Evolutionary conservation across 2,113 vertebrate genomes (phyloP).

Genomic region (Climacteris rufus): DNA sequence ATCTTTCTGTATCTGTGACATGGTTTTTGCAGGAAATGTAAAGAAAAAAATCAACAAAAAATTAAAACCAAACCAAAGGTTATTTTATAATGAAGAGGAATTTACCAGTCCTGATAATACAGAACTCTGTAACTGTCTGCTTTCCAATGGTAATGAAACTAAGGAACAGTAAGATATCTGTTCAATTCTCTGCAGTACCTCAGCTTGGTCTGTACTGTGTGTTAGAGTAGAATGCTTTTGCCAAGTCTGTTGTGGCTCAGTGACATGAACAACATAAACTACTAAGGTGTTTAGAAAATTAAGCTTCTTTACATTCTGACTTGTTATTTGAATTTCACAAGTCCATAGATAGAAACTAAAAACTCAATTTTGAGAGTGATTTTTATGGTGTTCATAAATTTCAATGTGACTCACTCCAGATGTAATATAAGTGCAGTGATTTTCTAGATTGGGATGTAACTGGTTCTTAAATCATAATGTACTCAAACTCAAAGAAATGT

Average conservation of each 20-base stretch:
- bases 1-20: not conserved
- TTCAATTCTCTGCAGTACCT: not conserved
- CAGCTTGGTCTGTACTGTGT: not conserved
- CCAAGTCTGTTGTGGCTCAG: not conserved
- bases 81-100: not conserved
- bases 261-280: not conserved
- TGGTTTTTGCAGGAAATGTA: not conserved
- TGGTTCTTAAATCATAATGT: not conserved
- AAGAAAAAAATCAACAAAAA: not conserved
- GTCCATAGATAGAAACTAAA: not conserved
- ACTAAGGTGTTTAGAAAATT: not conserved
- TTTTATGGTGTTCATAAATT: not conserved
- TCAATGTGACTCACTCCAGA: not conserved
- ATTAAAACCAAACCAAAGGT: fast-evolving
- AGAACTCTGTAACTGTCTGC: not conserved
- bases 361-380: not conserved
- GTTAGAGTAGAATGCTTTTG: not conserved
- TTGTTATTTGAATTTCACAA: not conserved
- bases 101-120: not conserved
- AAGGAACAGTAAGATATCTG: not conserved
- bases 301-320: not conserved
- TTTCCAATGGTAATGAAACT: not conserved
- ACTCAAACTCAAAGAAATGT: not conserved
- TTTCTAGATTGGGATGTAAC: not conserved
- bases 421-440: not conserved